Evolutionary conservation across 1,140 invertebrate species (phyloP).

Genomic region (Pseudomyrmex flavicornis): DNA sequence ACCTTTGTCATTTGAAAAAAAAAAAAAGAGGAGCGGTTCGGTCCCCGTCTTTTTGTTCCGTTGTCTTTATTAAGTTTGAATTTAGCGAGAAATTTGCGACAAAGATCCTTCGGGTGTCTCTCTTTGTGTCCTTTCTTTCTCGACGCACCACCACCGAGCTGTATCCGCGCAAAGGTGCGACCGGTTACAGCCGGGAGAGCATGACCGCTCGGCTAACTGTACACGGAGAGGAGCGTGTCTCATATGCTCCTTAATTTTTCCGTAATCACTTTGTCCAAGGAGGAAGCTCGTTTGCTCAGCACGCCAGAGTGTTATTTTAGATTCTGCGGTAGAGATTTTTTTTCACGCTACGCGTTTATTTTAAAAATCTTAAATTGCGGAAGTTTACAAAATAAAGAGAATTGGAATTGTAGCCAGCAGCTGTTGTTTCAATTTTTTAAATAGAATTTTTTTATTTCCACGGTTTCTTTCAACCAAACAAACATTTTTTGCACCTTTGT

Average conservation of each 20-base stretch:
- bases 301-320: background rate
- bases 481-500: no score
- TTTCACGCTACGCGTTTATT: no score
- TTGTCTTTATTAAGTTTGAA: constrained; percentile 32
- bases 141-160: background rate
- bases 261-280: constrained; percentile 19
- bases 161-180: constrained; percentile 52
- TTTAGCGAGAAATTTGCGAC: constrained; percentile 38
- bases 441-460: no score
- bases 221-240: constrained; percentile 24
- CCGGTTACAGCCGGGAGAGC: constrained; percentile 60
- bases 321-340: background rate
- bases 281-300: background rate
- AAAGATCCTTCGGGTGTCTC: background rate
- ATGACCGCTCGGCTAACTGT: constrained; percentile 67
- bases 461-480: no score
- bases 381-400: no score
- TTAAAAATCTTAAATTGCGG: no score
- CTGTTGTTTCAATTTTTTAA: no score
- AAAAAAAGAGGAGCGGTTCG: constrained; percentile 50
- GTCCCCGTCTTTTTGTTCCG: constrained; percentile 28
- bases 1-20: constrained; percentile 16
- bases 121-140: background rate
- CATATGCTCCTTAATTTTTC: constrained; percentile 29
- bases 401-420: no score